Conservation (phyloP, 2,113 vertebrate species). For the Typhlomys cinereus region DNA sequence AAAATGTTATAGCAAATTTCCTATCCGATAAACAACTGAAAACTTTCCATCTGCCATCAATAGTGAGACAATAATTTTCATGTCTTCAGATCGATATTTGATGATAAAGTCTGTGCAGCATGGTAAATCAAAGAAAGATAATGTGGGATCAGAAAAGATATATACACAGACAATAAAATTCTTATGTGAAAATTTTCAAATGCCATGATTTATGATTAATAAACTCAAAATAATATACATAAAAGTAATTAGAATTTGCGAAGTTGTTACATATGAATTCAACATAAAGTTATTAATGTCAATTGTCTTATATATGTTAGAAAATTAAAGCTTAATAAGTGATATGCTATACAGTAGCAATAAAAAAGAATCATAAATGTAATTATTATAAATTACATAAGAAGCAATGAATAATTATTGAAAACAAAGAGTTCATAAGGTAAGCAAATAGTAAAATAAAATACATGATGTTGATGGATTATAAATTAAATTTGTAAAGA, state of each 20-base stretch:
- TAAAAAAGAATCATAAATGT: background rate
- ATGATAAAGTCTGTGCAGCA: background rate
- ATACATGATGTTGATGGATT: background rate
- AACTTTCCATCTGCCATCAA: background rate
- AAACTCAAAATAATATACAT: background rate
- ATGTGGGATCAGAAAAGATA: background rate
- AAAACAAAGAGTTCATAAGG: slow-evolving; percentile 13
- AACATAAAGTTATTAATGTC: slow-evolving; percentile 7
- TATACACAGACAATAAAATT: background rate
- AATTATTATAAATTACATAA: background rate
- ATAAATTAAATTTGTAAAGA: background rate
- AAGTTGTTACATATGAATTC: background rate
- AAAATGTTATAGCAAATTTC: background rate
- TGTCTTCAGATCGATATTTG: background rate
- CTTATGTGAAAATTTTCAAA: background rate
- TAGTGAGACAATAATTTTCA: background rate
- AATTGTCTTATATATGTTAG: background rate
- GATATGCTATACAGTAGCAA: background rate
- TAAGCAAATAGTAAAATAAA: background rate
- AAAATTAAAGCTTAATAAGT: background rate
- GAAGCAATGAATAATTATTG: background rate
- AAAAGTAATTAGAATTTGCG: background rate
- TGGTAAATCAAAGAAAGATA: background rate
- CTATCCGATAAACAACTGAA: background rate
- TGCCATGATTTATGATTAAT: background rate